Evolutionary conservation across 2,113 vertebrate species (phyloP), one percentile per base, ranked within the genome.

Genomic region (Eptatretus burgeri): DNA sequence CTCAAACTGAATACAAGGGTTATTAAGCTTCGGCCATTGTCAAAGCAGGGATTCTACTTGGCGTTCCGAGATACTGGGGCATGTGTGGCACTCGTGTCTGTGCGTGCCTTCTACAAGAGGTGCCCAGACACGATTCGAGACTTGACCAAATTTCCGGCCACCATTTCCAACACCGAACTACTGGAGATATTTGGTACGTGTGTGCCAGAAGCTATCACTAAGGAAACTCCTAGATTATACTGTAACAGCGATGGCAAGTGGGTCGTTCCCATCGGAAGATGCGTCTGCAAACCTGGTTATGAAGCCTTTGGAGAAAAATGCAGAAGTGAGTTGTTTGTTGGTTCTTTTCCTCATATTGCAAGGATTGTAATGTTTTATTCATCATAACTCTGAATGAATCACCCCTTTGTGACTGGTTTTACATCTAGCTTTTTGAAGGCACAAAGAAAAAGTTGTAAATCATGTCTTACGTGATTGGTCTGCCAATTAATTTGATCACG

Each of bases 241-340:
- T 98, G 91, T 68, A 80, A 81, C 0, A 69, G 74, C 2, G 83
- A 98, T 0, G 91, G 91, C 1, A 82, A 93, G 66, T 96, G 91
- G 88, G 70, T 85, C 65, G 87, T 93, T 63, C 84, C 76, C 13
- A 84, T 94, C 1, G 84, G 83, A 2, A 79, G 81, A 67, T 95
- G 91, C 69, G 74, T 79, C 66, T 95, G 91, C 70, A 71, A 72
- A 19, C 71, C 72, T 0, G 91, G 88, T 51, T 81, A 82, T 1
- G 78, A 86, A 73, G 76, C 74, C 52, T 69, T 68, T 12, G 72
- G 77, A 1, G 73, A 82, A 1, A 2, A 62, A 9, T 94, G 88
- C 73, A 77, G 75, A 76, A 82, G 91, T 95, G 76, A 82, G 69
- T 20, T 13, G 11, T 20, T 60, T 41, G 27, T 41, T 41, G 27